Evolutionary conservation across 1,140 invertebrate genomes (phyloP).

Genomic region (Metaphire vulgaris): DNA sequence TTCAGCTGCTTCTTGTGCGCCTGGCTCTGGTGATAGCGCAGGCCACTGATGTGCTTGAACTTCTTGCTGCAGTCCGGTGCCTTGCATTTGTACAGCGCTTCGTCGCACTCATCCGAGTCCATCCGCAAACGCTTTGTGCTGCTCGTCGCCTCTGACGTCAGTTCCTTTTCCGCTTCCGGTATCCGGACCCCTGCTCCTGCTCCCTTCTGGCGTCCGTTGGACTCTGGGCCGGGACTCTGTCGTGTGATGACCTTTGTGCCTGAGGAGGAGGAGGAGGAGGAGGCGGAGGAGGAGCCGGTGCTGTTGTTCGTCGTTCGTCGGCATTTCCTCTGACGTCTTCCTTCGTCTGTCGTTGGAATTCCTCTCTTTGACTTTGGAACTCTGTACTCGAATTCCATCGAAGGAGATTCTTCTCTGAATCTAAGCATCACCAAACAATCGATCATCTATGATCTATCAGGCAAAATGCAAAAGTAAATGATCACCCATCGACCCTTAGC

Average conservation of each 20-base stretch:
- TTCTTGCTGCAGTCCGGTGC: slow-evolving; percentile 95
- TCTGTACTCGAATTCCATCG: slow-evolving; percentile 84
- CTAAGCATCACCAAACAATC: slow-evolving; percentile 54
- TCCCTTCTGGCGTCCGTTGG: not conserved
- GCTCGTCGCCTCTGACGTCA: not conserved
- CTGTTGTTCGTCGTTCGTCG: slow-evolving; percentile 16
- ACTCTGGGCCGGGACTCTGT: not conserved
- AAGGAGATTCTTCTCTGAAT: slow-evolving; percentile 87
- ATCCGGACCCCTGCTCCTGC: not conserved
- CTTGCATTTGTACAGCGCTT: slow-evolving; percentile 68
- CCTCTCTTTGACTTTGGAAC: slow-evolving; percentile 64
- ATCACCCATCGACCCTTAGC: too few species aligned
- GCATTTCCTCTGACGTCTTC: slow-evolving; percentile 11
- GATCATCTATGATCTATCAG: too few species aligned
- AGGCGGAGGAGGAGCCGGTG: not conserved
- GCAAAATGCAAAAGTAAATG: too few species aligned
- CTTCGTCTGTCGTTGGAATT: slow-evolving; percentile 2
- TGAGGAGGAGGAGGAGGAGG: too few species aligned
- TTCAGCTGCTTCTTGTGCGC: slow-evolving; percentile 60
- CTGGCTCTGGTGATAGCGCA: slow-evolving; percentile 90
- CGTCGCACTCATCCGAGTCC: not conserved
- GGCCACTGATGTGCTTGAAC: slow-evolving; percentile 92
- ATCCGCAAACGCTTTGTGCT: not conserved
- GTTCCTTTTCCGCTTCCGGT: not conserved
- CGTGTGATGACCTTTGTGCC: not conserved